Conservation (phyloP, 2,888 invertebrate species). For the Acleris emargana region DNA sequence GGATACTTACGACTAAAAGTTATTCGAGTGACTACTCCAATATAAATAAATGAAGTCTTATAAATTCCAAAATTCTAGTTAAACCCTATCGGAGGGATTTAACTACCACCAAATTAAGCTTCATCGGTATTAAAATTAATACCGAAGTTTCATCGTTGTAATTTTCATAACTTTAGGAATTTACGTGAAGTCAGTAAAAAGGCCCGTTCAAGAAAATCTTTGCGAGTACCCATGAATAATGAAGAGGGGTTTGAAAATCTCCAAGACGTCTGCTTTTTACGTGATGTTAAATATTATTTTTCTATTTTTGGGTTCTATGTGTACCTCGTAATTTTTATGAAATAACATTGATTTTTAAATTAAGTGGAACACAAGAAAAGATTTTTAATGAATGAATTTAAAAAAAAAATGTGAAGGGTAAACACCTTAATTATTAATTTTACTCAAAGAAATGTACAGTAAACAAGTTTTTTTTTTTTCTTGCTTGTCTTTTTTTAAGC, state of each 20-base stretch:
- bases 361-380: no score
- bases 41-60: neutral
- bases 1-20: no score
- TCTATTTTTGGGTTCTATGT: neutral
- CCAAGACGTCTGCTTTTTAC: conserved; percentile 11
- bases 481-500: no score
- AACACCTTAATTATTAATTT: no score
- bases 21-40: no score
- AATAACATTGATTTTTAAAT: no score
- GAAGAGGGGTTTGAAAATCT: conserved; percentile 34
- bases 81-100: conserved; percentile 6
- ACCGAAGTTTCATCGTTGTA: conserved; percentile 26
- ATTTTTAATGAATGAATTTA: no score
- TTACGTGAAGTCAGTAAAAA: conserved; percentile 34
- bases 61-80: neutral
- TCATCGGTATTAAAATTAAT: conserved; percentile 34
- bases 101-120: conserved; percentile 26
- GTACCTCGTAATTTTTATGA: neutral
- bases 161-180: conserved; percentile 33
- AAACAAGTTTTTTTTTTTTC: no score
- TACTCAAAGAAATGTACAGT: no score
- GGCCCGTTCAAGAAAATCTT: conserved; percentile 41
- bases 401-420: no score
- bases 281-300: conserved; percentile 6
- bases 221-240: conserved; percentile 41